Percentiles rank a stretch among this genome's conserved stretches.
Conservation (phyloP, 2,888 invertebrate species). For the Drosophila mulleri region DNA sequence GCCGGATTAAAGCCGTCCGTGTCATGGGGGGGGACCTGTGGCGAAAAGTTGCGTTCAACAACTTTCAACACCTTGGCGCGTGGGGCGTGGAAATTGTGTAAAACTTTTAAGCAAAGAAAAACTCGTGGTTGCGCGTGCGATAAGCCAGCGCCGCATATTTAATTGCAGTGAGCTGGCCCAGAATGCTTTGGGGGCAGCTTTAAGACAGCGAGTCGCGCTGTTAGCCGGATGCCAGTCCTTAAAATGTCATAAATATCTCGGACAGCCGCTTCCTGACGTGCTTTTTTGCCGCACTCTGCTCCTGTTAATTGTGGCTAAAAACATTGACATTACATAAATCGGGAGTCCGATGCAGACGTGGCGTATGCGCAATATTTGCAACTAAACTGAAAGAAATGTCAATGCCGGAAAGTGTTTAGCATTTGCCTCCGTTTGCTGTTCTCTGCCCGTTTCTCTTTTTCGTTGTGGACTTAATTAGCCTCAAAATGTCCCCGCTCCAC, state of each 20-base stretch:
- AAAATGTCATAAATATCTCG: constrained; percentile 72
- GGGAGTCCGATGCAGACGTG: constrained; percentile 35
- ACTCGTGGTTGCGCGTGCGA: constrained; percentile 72
- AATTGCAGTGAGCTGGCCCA: constrained; percentile 55
- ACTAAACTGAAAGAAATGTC: constrained; percentile 61
- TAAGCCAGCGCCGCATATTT: constrained; percentile 74
- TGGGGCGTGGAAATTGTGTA: constrained; percentile 45
- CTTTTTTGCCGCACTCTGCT: constrained; percentile 19
- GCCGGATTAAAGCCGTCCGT: constrained; percentile 65
- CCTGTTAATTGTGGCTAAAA: constrained; percentile 57
- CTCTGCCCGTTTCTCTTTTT: neutral
- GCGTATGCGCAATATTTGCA: constrained; percentile 73
- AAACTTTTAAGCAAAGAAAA: constrained; percentile 67
- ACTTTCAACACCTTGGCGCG: constrained; percentile 56
- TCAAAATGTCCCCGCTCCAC: constrained; percentile 53
- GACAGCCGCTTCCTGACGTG: constrained; percentile 58
- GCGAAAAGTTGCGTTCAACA: constrained; percentile 48
- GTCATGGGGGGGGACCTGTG: constrained; percentile 7
- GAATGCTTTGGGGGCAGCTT: constrained; percentile 22
- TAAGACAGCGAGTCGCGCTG: constrained; percentile 27
- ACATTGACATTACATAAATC: constrained; percentile 55
- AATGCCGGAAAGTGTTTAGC: constrained; percentile 78
- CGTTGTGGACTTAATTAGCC: constrained; percentile 73
- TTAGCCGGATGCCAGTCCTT: constrained; percentile 52
- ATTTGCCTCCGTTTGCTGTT: constrained; percentile 34